Evolutionary conservation across 2,888 invertebrate genomes (phyloP).

Genomic region (Danaus chrysippus): DNA sequence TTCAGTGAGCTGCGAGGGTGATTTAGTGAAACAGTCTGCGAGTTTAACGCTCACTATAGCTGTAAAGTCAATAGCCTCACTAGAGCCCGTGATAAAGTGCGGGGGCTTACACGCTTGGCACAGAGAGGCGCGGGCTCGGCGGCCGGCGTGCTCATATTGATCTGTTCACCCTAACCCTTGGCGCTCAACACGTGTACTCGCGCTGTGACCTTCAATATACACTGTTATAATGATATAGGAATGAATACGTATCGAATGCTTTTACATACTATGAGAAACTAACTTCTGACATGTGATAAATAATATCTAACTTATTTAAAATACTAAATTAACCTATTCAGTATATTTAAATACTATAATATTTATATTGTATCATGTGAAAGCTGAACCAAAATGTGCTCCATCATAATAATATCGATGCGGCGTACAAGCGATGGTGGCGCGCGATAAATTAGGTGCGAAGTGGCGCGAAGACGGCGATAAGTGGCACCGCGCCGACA

Average conservation of each 20-base stretch:
- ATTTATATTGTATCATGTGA: constrained; percentile 3
- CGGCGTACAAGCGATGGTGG: constrained; percentile 24
- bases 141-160: constrained; percentile 42
- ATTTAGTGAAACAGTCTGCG: constrained; percentile 1
- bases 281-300: too few species aligned
- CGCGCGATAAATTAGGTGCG: constrained; percentile 72
- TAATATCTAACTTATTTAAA: too few species aligned
- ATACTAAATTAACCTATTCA: too few species aligned
- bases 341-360: too few species aligned
- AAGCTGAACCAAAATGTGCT: constrained; percentile 13
- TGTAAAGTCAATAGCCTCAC: constrained; percentile 29
- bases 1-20: neutral
- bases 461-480: constrained; percentile 73
- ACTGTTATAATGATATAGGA: constrained; percentile 31
- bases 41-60: constrained; percentile 13
- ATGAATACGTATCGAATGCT: neutral
- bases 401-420: constrained; percentile 26
- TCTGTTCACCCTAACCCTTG: constrained; percentile 31
- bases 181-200: constrained; percentile 34
- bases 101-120: constrained; percentile 25
- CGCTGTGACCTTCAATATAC: constrained; percentile 41
- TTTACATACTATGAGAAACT: too few species aligned
- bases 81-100: constrained; percentile 26
- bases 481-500: constrained; percentile 61
- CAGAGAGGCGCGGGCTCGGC: constrained; percentile 44